Evolutionary conservation across 2,113 vertebrate species (phyloP), one percentile per base, ranked within the genome.

Genomic region (Ctenodactylus gundi): DNA sequence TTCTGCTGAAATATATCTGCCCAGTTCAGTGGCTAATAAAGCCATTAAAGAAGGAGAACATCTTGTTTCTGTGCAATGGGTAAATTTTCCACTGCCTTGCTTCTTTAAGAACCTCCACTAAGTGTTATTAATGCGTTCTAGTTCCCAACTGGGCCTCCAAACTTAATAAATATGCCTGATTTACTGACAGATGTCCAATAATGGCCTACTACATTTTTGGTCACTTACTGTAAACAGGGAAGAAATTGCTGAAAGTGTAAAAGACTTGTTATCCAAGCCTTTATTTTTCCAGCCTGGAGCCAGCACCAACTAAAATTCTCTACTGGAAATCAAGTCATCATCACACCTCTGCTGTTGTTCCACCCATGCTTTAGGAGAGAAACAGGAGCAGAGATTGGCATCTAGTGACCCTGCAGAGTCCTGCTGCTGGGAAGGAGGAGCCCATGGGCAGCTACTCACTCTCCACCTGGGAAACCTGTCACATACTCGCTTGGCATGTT

Each of bases 171-270:
- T 67, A 55, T 57, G n/a, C 53, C 58, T 84, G 10, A 87, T 70
- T 83, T 83, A 46, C 80, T 58, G 41, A 86, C 64, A 84, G 81
- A 83, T 46, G 70, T 49, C 51, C 62, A 78, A 2, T 83, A 53
- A 64, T 9, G 86, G 81, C 31, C 44, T 95, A 55, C 77, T 73
- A 55, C 41, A 82, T 67, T 64, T 67, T 41, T 83, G 88, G 93
- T 89, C 80, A 55, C n/a, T 55, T 62, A 12, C 51, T 73, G 20
- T 65, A 81, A 78, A 80, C 6, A 81, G 72, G 21, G n/a, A 88
- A 80, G 18, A 81, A 57, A 46, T 85, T 65, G 21, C n/a, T 18
- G 25, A 41, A 86, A 72, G 9, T 70, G 11, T 44, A n/a, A 62
- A 86, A 65, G 67, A 20, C 13, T 5, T 58, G 82, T 78, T 94